phyloP scores from a whole-genome alignment of 2,888 invertebrate species.

The Hylaea fasciaria region DNA sequence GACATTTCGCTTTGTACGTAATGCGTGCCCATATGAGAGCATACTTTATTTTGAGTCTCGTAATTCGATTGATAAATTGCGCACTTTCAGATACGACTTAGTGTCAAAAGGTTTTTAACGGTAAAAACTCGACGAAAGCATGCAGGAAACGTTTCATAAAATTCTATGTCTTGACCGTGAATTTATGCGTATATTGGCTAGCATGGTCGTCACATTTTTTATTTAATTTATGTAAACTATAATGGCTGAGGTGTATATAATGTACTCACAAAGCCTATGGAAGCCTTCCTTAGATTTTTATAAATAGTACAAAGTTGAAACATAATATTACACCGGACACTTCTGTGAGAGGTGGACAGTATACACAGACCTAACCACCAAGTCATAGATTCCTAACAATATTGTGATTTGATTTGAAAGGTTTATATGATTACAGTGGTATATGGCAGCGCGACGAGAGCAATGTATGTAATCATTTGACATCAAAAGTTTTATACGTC shows the following conservation, averaged over 20 bases:
- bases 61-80: constrained; percentile 32
- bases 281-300: too few species aligned
- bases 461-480: too few species aligned
- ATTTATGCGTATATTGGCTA: constrained; percentile 7
- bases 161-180: constrained; percentile 9
- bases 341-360: too few species aligned
- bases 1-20: constrained; percentile 54
- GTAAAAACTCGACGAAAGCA: constrained; percentile 1
- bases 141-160: constrained; percentile 9
- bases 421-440: too few species aligned
- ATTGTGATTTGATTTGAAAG: too few species aligned
- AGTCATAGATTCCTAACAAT: too few species aligned
- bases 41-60: constrained; percentile 24
- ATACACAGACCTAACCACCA: too few species aligned
- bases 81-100: constrained; percentile 6
- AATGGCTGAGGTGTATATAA: background rate
- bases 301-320: too few species aligned
- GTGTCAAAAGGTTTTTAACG: constrained; percentile 5
- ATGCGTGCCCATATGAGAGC: constrained; percentile 22
- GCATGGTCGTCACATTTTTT: constrained; percentile 13
- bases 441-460: too few species aligned
- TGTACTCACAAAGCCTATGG: too few species aligned
- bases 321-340: too few species aligned
- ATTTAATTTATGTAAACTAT: constrained; percentile 14
- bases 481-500: too few species aligned